These are phyloP conservation scores for Eufriesea mexicana DNA, from an alignment of 1,140 invertebrate species.

Conservation along the genomic window DNA sequence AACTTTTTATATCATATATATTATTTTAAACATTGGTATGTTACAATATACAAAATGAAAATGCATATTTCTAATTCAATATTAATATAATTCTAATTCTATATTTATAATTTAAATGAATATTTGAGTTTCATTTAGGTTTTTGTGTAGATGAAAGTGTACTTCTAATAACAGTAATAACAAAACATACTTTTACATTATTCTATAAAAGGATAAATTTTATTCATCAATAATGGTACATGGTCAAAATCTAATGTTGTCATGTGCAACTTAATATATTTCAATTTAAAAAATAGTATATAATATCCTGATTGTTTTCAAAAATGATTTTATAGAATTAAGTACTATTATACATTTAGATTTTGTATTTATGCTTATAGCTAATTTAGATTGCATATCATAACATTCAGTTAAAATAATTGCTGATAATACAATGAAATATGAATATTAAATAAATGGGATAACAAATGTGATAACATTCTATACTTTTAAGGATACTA, in stretches of 20 bases:
- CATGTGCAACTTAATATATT: constrained; percentile 6
- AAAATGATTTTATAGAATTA: neutral
- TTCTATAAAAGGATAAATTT: constrained; percentile 36
- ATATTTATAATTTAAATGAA: too few relatives aligned
- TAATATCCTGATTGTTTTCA: neutral
- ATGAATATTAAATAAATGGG: constrained; percentile 39
- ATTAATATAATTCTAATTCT: neutral
- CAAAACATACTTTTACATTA: neutral
- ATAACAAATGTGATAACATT: constrained; percentile 39
- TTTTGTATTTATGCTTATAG: neutral
- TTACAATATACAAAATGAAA: too few relatives aligned
- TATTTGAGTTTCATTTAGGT: neutral
- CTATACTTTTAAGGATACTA: constrained; percentile 35
- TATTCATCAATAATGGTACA: constrained; percentile 37
- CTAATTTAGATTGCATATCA: constrained; percentile 2
- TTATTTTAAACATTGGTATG: neutral
- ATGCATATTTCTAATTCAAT: too few relatives aligned
- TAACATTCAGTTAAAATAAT: constrained; percentile 17
- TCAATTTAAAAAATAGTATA: neutral
- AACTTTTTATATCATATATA: neutral
- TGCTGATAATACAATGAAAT: constrained; percentile 31
- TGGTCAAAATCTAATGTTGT: neutral
- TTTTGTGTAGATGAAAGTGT: neutral
- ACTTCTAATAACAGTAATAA: neutral
- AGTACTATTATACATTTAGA: neutral